Evolutionary conservation across 2,888 invertebrate species (phyloP).

Genomic region (Byasa hedistus): DNA sequence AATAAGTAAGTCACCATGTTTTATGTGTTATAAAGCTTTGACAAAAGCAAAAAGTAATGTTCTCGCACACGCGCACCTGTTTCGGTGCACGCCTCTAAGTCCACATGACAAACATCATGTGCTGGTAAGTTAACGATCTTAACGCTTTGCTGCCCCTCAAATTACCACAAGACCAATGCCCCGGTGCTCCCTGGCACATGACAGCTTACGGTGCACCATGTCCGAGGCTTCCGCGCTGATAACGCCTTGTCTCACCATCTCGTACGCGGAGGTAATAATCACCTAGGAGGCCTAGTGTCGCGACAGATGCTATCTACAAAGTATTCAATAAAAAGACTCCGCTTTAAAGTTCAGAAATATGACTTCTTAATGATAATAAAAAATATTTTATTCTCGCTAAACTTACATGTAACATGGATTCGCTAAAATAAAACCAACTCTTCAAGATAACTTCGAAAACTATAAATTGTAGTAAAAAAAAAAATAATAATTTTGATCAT

Average conservation of each 20-base stretch:
- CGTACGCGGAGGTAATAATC: slow-evolving; percentile 31
- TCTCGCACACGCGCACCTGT: slow-evolving; percentile 13
- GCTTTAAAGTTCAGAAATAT: background rate
- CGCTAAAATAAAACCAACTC: too few relatives aligned
- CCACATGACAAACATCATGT: slow-evolving; percentile 63
- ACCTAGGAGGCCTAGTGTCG: slow-evolving; percentile 22
- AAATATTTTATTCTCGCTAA: background rate
- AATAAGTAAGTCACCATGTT: too few relatives aligned
- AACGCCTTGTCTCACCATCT: slow-evolving; percentile 30
- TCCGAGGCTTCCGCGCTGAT: slow-evolving; percentile 61
- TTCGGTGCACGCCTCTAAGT: slow-evolving; percentile 43
- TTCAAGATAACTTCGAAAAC: too few relatives aligned
- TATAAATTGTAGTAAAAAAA: too few relatives aligned
- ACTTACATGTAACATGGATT: too few relatives aligned
- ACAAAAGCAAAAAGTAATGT: background rate
- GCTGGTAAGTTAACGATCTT: slow-evolving; percentile 67
- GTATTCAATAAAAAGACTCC: slow-evolving; percentile 17
- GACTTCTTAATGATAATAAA: too few relatives aligned
- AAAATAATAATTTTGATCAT: too few relatives aligned
- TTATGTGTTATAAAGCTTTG: too few relatives aligned
- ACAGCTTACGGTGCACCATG: slow-evolving; percentile 69
- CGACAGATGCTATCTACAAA: slow-evolving; percentile 16
- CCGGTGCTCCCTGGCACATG: slow-evolving; percentile 68
- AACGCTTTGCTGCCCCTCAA: slow-evolving; percentile 76
- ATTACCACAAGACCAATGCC: slow-evolving; percentile 76